Conservation (phyloP, 2,113 vertebrate species). For the Cephalophus harveyi region DNA sequence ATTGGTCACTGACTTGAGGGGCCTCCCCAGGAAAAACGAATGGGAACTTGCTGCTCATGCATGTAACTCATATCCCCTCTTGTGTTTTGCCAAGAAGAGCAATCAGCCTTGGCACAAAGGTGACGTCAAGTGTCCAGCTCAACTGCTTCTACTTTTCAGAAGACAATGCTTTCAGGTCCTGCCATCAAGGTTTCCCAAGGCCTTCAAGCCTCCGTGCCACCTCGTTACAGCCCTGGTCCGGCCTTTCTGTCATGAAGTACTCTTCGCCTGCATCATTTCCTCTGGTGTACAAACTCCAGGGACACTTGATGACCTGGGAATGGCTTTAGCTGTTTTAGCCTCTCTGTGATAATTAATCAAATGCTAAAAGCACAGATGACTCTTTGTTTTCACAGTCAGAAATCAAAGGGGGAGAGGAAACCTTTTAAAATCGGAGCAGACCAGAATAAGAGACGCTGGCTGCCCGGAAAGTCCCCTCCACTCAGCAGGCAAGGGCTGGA, state of each 20-base stretch:
- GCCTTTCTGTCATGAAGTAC: no score
- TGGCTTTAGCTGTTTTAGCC: not conserved
- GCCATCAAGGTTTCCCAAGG: not conserved
- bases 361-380: not conserved
- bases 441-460: not conserved
- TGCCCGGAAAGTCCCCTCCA: no score
- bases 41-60: not conserved
- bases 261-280: not conserved
- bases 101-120: not conserved
- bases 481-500: not conserved
- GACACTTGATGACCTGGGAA: not conserved
- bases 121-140: not conserved
- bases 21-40: not conserved
- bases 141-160: not conserved
- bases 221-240: rapidly evolving
- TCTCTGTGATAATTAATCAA: not conserved
- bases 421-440: not conserved
- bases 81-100: not conserved
- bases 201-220: rapidly evolving
- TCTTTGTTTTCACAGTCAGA: not conserved
- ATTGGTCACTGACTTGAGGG: not conserved
- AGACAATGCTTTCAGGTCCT: not conserved
- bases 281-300: not conserved
- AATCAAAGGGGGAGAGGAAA: not conserved
- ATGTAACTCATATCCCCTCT: not conserved